Evolutionary conservation across 2,113 vertebrate genomes (phyloP), one percentile per base, ranked within the genome.

Genomic region (Thermophis baileyi): DNA sequence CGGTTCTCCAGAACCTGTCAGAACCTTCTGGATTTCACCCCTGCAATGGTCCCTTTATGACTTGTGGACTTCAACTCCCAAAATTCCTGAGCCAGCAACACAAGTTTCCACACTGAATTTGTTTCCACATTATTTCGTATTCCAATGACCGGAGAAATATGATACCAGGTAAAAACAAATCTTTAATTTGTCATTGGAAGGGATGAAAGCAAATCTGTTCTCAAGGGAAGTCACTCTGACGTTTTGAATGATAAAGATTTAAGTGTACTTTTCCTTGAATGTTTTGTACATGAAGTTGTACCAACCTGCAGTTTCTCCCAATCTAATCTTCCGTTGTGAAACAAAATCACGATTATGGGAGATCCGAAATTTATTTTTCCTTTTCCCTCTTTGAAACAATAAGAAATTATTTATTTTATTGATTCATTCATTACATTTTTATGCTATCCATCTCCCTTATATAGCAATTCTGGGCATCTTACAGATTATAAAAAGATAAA

Each of bases 121-220:
- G 81, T 87, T 46, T 87, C 30, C 46, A 69, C 50, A 49, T 55
- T 88, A 93, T 85, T 44, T 88, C 46, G 92, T 35, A 1, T 89
- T 12, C 30, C 93, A 85, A 14, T 85, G 24, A 25, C 51, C 69
- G 88, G 63, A 87, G 4, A 50, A 27, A 51, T 92, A 85, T n/a
- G 0, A 88, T 46, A 53, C 35, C 2, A 91, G 86, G 0, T 1
- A 46, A 89, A 94, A 93, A 88, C n/a, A 85, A 91, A 89, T n/a
- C 16, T 92, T 50, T 24, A 88, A 60, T 18, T 0, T 3, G 55
- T 6, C 22, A 20, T 90, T 20, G 0, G 8, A 85, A 85, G 85
- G 35, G 81, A n/a, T 49, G n/a, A 60, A 89, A 16, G 25, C 0
- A 49, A 44, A 24, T 0, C 5, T 0, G 0, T 10, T 93, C 86